A percentile compares a stretch with the other conserved stretches of the same genome.
phyloP scores from a whole-genome alignment of 2,113 vertebrate species.

The Hippocampus guttulatus region DNA sequence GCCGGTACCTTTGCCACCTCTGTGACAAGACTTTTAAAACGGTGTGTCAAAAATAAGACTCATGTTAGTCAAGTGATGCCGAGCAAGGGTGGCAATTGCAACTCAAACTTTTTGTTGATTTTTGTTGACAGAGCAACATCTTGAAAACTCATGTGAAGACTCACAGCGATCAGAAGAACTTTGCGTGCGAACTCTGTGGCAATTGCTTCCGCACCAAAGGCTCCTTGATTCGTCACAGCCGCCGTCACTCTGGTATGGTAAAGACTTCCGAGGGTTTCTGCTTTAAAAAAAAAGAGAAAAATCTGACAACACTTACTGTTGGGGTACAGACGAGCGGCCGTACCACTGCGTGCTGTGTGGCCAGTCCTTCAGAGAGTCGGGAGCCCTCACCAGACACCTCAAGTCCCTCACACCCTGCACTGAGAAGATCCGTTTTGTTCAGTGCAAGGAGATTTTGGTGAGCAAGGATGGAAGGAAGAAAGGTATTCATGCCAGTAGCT shows the following conservation, averaged over 20 bases:
- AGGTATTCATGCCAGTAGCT: slow-evolving; percentile 65
- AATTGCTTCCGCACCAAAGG: slow-evolving; percentile 94
- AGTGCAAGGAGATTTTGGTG: slow-evolving; percentile 83
- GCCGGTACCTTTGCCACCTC: slow-evolving; percentile 83
- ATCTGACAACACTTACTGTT: background rate
- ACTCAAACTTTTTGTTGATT: background rate
- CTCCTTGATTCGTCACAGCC: slow-evolving; percentile 91
- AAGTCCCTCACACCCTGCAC: slow-evolving; percentile 95
- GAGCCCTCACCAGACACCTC: slow-evolving; percentile 91
- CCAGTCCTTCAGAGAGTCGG: slow-evolving; percentile 93
- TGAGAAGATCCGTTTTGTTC: slow-evolving; percentile 88
- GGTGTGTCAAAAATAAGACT: slow-evolving; percentile 60
- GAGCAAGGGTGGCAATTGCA: background rate
- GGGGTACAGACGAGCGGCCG: slow-evolving; percentile 84
- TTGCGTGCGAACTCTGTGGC: slow-evolving; percentile 86
- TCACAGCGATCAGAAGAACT: slow-evolving; percentile 92
- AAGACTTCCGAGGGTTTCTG: background rate
- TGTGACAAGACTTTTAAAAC: slow-evolving; percentile 98
- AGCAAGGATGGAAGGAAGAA: slow-evolving; percentile 78
- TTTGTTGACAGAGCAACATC: slow-evolving; percentile 84
- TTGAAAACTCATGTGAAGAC: slow-evolving; percentile 94
- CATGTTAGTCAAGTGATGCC: background rate
- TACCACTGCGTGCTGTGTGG: slow-evolving; percentile 93
- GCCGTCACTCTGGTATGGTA: slow-evolving; percentile 89
- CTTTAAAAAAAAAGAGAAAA: no score